phyloP scores from a whole-genome alignment of 2,113 vertebrate genomes.

The Cathartes aura region DNA sequence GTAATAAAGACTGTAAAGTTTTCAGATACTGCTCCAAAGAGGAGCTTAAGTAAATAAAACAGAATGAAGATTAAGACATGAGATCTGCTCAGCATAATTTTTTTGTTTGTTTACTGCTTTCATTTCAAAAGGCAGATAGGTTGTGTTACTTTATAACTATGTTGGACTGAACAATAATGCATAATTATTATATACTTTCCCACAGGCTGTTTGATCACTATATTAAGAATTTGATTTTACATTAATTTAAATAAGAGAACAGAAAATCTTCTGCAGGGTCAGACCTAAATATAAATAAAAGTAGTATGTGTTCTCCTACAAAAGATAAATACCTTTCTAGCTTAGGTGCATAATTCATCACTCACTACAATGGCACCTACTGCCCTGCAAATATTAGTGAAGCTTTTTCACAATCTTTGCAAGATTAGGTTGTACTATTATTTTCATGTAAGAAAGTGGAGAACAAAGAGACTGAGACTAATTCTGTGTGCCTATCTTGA shows the following conservation, averaged over 20 bases:
- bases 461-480: neutral
- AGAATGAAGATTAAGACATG: neutral
- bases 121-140: neutral
- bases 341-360: neutral
- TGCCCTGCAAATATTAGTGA: neutral
- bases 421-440: neutral
- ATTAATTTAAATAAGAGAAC: neutral
- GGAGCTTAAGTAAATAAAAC: neutral
- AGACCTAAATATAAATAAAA: constrained; percentile 2
- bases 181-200: neutral
- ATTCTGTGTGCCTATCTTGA: neutral
- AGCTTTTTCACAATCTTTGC: neutral
- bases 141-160: neutral
- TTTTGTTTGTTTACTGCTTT: neutral
- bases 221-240: neutral
- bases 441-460: neutral
- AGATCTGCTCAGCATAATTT: neutral
- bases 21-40: neutral
- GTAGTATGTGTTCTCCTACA: neutral
- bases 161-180: neutral
- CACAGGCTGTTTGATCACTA: neutral
- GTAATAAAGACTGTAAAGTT: neutral
- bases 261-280: neutral
- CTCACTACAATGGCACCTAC: neutral
- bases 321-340: neutral